Evolutionary conservation across 2,797 vertebrate genomes (phyloP).

Genomic region (Oceanodroma leucorhoa): DNA sequence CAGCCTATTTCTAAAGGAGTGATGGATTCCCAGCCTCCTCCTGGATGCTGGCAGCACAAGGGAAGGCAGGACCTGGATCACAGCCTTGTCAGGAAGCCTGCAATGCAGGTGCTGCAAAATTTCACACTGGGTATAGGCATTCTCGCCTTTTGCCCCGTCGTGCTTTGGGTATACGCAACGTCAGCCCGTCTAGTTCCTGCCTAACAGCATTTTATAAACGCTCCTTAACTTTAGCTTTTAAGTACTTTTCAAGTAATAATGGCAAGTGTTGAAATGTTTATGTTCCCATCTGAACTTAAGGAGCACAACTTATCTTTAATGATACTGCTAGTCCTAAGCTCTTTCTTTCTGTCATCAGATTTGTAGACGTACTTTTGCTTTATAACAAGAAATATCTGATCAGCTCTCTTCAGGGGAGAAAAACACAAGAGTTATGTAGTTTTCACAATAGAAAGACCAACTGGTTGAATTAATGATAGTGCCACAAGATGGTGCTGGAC

Average conservation of each 20-base stretch:
- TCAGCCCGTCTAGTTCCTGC: background rate
- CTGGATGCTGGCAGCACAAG: background rate
- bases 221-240: background rate
- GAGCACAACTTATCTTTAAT: background rate
- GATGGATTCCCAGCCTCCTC: background rate
- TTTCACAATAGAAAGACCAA: background rate
- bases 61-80: background rate
- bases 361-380: background rate
- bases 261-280: background rate
- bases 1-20: background rate
- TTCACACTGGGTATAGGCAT: rapidly evolving
- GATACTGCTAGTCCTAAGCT: background rate
- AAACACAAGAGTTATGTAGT: background rate
- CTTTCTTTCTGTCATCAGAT: background rate
- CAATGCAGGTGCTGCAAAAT: rapidly evolving
- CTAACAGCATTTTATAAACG: background rate
- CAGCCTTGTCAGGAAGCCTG: background rate
- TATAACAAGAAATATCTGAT: background rate
- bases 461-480: background rate
- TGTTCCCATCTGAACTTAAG: background rate
- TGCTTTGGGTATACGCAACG: background rate
- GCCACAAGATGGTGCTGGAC: slow-evolving; percentile 54
- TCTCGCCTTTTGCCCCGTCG: background rate
- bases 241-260: background rate
- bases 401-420: background rate